phyloP scores from a whole-genome alignment of 2,113 vertebrate genomes.

The Piprites chloris region DNA sequence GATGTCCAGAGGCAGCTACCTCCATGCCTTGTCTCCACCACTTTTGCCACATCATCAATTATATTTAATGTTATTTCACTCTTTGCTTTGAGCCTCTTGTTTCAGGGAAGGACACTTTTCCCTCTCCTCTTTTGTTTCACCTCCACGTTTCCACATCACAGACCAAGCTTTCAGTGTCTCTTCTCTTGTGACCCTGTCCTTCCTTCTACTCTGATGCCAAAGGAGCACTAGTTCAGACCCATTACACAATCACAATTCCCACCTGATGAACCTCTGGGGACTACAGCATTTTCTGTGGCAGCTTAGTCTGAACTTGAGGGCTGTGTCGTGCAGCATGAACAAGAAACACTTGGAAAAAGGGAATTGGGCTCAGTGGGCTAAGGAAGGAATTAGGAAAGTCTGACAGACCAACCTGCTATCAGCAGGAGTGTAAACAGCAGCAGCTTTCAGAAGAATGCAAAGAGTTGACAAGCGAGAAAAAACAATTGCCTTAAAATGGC shows the following conservation, averaged over 20 bases:
- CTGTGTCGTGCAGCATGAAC: neutral
- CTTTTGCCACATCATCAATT: neutral
- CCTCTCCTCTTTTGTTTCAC: neutral
- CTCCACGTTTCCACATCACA: neutral
- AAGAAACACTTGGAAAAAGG: neutral
- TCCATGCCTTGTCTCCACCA: neutral
- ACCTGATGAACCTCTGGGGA: neutral
- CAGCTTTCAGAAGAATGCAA: neutral
- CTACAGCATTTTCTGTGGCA: neutral
- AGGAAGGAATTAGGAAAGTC: neutral
- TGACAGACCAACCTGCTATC: neutral
- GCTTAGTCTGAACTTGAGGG: neutral
- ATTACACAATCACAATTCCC: neutral
- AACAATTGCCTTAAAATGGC: neutral
- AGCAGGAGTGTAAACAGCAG: neutral
- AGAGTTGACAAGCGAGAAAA: neutral
- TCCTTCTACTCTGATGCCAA: neutral
- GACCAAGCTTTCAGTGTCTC: neutral
- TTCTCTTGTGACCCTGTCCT: neutral
- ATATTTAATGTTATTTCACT: neutral
- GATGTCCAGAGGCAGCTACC: slow-evolving; percentile 10
- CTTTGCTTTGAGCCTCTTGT: neutral
- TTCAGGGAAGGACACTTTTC: neutral
- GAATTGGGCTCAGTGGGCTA: neutral
- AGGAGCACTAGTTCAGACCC: neutral